Evolutionary conservation across 2,888 invertebrate genomes (phyloP).

Genomic region (Machimus atricapillus): DNA sequence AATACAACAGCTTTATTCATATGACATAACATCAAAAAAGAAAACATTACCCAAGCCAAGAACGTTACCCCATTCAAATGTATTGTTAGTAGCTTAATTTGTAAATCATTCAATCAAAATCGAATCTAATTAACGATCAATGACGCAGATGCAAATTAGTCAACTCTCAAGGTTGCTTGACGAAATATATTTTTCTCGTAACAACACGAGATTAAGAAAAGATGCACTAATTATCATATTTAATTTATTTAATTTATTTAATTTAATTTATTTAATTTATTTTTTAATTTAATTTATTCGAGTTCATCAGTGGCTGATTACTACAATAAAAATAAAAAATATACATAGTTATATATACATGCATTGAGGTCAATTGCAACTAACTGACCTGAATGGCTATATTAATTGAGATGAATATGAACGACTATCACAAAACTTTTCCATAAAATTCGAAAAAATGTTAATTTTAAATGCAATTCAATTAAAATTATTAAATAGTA

Average conservation of each 20-base stretch:
- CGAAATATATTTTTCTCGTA: background rate
- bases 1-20: background rate
- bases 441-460: too few species aligned
- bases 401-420: background rate
- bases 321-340: too few species aligned
- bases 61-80: background rate
- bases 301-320: too few species aligned
- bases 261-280: too few species aligned
- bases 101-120: background rate
- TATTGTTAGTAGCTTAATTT: background rate
- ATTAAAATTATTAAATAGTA: too few species aligned
- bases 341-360: too few species aligned
- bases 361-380: too few species aligned
- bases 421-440: too few species aligned
- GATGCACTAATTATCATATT: background rate
- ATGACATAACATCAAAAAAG: background rate
- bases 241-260: too few species aligned
- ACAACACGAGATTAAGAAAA: background rate
- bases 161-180: background rate
- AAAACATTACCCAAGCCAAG: background rate
- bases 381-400: background rate
- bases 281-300: too few species aligned
- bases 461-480: too few species aligned
- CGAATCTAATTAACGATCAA: background rate
- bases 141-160: background rate